A percentile compares a stretch with the other conserved stretches of the same genome.
Evolutionary conservation across 2,888 invertebrate genomes (phyloP).

Genomic region (Marronus borbonicus): DNA sequence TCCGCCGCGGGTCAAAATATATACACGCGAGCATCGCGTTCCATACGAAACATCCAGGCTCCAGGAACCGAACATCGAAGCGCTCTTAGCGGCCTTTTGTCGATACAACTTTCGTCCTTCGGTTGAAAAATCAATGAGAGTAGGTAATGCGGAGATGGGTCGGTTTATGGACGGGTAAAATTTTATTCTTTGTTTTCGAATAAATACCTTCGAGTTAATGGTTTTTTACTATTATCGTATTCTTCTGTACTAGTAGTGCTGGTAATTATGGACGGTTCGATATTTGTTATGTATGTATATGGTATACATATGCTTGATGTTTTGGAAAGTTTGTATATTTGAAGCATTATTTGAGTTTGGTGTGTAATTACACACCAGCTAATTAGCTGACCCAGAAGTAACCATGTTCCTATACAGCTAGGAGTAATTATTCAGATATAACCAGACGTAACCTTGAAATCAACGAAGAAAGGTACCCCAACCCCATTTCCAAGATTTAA

Average conservation of each 20-base stretch:
- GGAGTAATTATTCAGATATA: no score
- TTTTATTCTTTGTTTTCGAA: neutral
- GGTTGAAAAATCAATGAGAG: neutral
- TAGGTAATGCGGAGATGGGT: neutral
- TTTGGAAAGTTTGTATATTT: neutral
- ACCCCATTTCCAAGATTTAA: no score
- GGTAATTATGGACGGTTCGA: neutral
- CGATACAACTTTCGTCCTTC: neutral
- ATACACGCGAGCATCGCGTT: constrained; percentile 63
- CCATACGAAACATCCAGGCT: constrained; percentile 37
- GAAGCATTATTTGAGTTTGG: no score
- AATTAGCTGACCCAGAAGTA: no score
- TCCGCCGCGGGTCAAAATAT: constrained; percentile 60
- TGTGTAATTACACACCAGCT: no score
- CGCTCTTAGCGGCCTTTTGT: constrained; percentile 28
- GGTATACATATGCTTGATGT: neutral
- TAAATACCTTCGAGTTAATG: constrained; percentile 3
- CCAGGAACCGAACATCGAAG: constrained; percentile 17
- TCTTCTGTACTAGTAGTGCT: neutral
- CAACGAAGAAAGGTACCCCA: no score
- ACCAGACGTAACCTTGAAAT: no score
- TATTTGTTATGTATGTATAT: neutral
- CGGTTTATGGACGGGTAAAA: neutral
- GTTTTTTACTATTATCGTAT: constrained; percentile 1
- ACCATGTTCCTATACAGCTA: no score